Base-by-base conservation (phyloP, 2,797 vertebrate species). In the Schizopygopsis malacanthus region DNA sequence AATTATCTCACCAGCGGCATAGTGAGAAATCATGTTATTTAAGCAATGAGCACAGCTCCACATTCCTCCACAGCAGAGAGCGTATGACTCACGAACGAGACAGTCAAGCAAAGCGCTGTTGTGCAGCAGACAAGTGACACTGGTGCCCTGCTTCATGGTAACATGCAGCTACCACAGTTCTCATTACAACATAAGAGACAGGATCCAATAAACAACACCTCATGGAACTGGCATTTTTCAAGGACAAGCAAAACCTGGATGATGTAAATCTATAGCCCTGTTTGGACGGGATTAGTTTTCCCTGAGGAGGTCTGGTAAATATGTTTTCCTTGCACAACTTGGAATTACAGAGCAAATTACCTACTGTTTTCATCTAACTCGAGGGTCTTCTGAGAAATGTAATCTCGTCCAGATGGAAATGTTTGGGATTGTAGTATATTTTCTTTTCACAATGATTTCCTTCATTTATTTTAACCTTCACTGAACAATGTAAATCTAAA, bases 1-100 rank as follows among this genome's bases (percentile, higher is more conserved):
- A 87, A 90, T 89, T 90, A 88, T 88, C 65, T 87, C 56, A 67
- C 84, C 81, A 72, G 71, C 81, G 76, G 52, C 13, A 65, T 59
- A 39, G 79, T 77, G 73, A 76, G 69, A 88, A 82, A 79, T 82
- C 12, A 76, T 75, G 45, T 18, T 71, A 65, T 37, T 77, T 65
- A 70, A 52, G 84, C 73, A 43, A 59, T 33, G 47, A 84, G 59
- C 39, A 69, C 1, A 1, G 22, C 59, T 83, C 10, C 65, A 81
- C 72, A 69, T 84, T 84, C 72, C 84, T 79, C 37, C 59, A 84
- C 63, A 39, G 25, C 69, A 82, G 73, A 81, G 67, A 67, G 82
- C 3, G 33, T 71, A 77, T 83, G 75, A 41, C 52, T 84, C 83
- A 85, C 7, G 3, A 69, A 52, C 0, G n/a, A 78, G 75, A 84